Base-by-base conservation (phyloP, 1,140 invertebrate species). In the Drosophila ogumai region DNA sequence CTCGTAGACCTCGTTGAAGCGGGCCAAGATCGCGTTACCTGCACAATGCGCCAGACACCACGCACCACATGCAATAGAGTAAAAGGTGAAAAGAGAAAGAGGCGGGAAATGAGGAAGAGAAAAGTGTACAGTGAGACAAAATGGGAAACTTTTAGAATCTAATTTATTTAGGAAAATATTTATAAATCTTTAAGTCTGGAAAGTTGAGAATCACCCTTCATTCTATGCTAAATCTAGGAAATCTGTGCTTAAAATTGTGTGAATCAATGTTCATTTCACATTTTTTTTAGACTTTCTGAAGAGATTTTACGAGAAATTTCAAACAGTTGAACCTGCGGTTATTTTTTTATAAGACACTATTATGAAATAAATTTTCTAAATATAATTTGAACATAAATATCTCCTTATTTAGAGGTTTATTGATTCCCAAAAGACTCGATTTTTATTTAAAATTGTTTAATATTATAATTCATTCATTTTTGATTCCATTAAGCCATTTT, bases 1-100 rank as follows among this genome's bases (percentile, higher is more conserved):
- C 66, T 86, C 81, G 81, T 92, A 92, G 49, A 82, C 87, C 78
- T 92, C 91, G 74, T 85, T 81, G 65, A 92, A 85, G 58, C 91
- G 91, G 64, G 84, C 85, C 77, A 92, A 90, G 76, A 92, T 92
- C 68, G 91, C 73, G 77, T 92, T 92, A 79, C 91, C 91, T 92
- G 66, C 38, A 43, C 58, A 67, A 57, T 52, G 57, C 40, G 9
- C 9, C 31, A 32, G 25, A 5, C 44, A 47, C 44, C 46, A 60
- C 52, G 34, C 31, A 32, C 10, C 34, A 31, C 41, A 36, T 31
- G 55, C 32, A 38, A 40, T 22, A 22, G 59, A 58, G 56, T 46
- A 38, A 31, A 60, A 71, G 71, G 65, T 56, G 60, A 52, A 76
- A 63, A 72, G 38, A 34, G 13, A 7, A 17, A 34, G 3, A 15